phyloP scores from a whole-genome alignment of 2,888 invertebrate species.

The Physocephala rufipes region DNA sequence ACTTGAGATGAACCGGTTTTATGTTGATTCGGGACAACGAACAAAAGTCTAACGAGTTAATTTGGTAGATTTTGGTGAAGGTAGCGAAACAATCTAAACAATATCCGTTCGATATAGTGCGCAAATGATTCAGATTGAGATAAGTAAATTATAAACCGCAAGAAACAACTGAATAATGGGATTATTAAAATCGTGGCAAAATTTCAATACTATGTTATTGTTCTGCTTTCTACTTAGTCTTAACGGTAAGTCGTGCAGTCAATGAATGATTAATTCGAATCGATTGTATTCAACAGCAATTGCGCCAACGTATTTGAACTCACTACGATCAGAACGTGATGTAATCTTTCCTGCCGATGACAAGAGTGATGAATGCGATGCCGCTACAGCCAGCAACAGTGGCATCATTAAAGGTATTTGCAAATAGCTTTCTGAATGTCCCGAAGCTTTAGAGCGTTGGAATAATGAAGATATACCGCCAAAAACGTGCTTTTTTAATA shows the following conservation, averaged over 20 bases:
- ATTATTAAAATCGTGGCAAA: too few species aligned
- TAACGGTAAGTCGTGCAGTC: too few species aligned
- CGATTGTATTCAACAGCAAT: neutral
- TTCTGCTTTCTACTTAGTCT: too few species aligned
- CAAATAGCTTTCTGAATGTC: constrained; percentile 51
- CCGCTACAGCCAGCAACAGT: constrained; percentile 12
- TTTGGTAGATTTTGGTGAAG: neutral
- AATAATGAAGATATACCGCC: constrained; percentile 46
- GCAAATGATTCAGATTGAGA: too few species aligned
- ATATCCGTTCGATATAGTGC: neutral
- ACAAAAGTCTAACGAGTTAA: neutral
- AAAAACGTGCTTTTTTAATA: constrained; percentile 57
- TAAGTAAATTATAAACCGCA: too few species aligned
- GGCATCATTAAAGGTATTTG: constrained; percentile 47
- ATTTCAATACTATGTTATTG: too few species aligned
- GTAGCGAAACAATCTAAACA: neutral
- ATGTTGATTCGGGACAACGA: neutral
- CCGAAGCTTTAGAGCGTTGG: constrained; percentile 51
- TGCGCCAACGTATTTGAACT: neutral
- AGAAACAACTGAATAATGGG: too few species aligned
- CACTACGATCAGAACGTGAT: constrained; percentile 17
- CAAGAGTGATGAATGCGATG: constrained; percentile 50
- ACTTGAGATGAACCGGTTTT: too few species aligned
- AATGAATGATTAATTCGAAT: neutral
- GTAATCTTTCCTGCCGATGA: constrained; percentile 53